Percentiles rank a stretch among this genome's conserved stretches.
These are phyloP conservation scores for Drosophila melanosoma DNA, from an alignment of 2,888 invertebrate genomes.

Conservation along the genomic window DNA sequence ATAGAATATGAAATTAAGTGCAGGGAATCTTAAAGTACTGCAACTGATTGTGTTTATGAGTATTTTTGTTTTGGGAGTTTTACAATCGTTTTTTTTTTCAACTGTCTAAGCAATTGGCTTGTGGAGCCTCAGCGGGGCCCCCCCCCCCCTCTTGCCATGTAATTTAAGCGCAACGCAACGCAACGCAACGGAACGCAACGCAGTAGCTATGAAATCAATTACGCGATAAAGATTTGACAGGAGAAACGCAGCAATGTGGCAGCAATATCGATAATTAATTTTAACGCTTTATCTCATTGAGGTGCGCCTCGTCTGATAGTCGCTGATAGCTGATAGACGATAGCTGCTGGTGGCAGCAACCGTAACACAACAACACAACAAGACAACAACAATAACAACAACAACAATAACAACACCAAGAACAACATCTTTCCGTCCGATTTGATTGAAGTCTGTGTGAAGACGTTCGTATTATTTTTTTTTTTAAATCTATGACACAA, in stretches of 20 bases:
- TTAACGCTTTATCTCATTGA: conserved; percentile 80
- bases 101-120: conserved; percentile 65
- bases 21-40: conserved; percentile 23
- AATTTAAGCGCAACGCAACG: conserved; percentile 61
- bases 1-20: neutral
- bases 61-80: conserved; percentile 21
- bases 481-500: conserved; percentile 75
- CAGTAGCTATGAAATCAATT: conserved; percentile 82
- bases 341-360: conserved; percentile 22
- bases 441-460: conserved; percentile 79
- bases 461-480: conserved; percentile 44
- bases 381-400: conserved; percentile 25
- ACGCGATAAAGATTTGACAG: conserved; percentile 82
- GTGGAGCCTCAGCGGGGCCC: conserved; percentile 30
- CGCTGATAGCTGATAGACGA: conserved; percentile 64
- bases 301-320: conserved; percentile 72
- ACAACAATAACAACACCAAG: conserved; percentile 3
- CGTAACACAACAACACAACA: conserved; percentile 28
- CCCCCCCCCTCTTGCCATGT: conserved; percentile 67
- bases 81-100: conserved; percentile 51
- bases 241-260: conserved; percentile 77
- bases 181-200: conserved; percentile 59
- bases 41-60: neutral
- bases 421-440: conserved; percentile 50
- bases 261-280: conserved; percentile 76